Base-by-base conservation (phyloP, 2,113 vertebrate genomes). In the Python bivittatus region DNA sequence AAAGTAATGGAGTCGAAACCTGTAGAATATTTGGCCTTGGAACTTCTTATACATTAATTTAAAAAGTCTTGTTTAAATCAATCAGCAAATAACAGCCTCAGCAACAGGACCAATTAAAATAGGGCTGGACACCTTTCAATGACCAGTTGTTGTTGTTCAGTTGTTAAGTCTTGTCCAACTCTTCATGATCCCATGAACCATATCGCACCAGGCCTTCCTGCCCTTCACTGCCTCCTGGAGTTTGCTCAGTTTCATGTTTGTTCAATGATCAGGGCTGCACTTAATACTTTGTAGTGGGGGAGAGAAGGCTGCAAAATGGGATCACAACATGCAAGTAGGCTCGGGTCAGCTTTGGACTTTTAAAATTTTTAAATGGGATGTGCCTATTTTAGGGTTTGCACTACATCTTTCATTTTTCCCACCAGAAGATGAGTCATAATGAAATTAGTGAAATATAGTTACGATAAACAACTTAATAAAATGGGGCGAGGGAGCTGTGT, bases 31-130 rank as follows among this genome's bases (percentile, higher is more conserved):
- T 89, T 92, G 72, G 68, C 72, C 88, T 85, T 89, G 56, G 17
- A 33, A 38, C 25, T 38, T 20, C 27, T 23, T 83, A 89, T 52
- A 56, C 79, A 85, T 85, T 92, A 61, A 53, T 88, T 89, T 53
- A 33, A 84, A 89, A 61, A 23, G 42, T 25, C 27, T 92, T 83
- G n/a, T 64, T 92, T 84, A 89, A 88, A 88, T 84, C 38, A 52
- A 84, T 64, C 91, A 89, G 42, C 8, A 58, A 68, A 38, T 13
- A 79, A 68, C n/a, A 85, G 13, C 68, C 83, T 92, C 15, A 88
- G 44, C 72, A 83, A 84, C 53, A 84, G 38, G 57, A 33, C 20
- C 10, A 79, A 38, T 57, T 20, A 56, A 48, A 54, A 29, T 20
- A 58, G 72, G 38, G 8, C 68, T 27, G 15, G 25, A 57, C 10